Conservation (phyloP, 2,888 invertebrate genomes). For the Podotricha telesiphe region DNA sequence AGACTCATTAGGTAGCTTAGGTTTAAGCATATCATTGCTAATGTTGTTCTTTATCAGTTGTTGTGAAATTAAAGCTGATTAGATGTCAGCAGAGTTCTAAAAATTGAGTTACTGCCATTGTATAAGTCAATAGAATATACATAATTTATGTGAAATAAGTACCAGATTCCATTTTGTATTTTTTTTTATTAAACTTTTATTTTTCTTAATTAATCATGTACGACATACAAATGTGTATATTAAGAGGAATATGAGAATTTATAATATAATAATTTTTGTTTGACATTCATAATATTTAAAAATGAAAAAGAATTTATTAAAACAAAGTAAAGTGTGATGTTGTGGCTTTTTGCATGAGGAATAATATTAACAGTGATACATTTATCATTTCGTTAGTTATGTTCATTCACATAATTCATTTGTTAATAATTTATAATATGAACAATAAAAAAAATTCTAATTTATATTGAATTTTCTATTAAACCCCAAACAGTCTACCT, state of each 20-base stretch:
- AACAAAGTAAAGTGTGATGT: neutral
- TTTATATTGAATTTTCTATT: constrained; percentile 37
- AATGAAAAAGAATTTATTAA: neutral
- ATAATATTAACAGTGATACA: constrained; percentile 58
- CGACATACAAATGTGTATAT: neutral
- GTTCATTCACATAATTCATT: constrained; percentile 61
- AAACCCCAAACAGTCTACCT: neutral
- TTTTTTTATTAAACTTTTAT: too few relatives aligned
- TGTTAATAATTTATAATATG: constrained; percentile 72
- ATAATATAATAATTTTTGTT: neutral
- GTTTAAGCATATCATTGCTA: constrained; percentile 55
- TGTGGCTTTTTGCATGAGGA: constrained; percentile 13
- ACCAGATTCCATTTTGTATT: neutral
- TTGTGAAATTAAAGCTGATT: too few relatives aligned
- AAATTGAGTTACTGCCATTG: neutral
- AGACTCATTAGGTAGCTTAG: constrained; percentile 75
- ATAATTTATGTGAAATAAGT: neutral
- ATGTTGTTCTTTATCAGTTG: constrained; percentile 51
- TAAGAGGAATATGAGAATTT: neutral
- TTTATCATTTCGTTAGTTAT: constrained; percentile 48
- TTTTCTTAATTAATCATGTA: neutral
- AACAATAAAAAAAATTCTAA: constrained; percentile 70
- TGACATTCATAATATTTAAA: constrained; percentile 3
- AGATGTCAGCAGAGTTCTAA: neutral
- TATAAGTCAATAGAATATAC: neutral